A percentile compares a stretch with the other conserved stretches of the same genome.
Conservation (phyloP, 2,888 invertebrate genomes). For the Stenchaetothrips biformis region DNA sequence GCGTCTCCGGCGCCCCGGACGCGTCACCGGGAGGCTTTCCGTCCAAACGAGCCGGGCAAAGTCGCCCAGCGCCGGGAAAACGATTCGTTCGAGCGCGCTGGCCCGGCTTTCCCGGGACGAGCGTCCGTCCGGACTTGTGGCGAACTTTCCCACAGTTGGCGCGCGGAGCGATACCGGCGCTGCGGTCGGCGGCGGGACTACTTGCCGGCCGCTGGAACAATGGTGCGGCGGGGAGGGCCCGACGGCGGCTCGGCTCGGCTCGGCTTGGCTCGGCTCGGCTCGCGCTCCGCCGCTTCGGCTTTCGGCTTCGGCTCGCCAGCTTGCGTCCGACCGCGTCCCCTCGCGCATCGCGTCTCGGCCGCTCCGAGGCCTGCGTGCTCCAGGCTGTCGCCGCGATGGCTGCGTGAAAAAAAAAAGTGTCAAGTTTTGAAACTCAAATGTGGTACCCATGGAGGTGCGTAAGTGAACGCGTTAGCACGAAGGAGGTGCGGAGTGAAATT, state of each 20-base stretch:
- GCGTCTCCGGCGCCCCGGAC: not conserved
- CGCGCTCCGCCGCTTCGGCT: conserved; percentile 29
- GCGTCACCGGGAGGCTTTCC: not conserved
- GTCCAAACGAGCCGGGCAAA: not conserved
- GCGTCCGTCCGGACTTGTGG: conserved; percentile 14
- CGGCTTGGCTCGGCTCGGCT: not conserved
- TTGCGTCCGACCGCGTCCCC: conserved; percentile 8
- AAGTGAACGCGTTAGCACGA: too few relatives aligned
- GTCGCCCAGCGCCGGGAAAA: not conserved
- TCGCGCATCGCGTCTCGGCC: not conserved
- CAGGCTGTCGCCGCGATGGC: not conserved
- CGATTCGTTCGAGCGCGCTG: not conserved
- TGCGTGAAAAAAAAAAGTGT: not conserved
- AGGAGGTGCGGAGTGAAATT: too few relatives aligned
- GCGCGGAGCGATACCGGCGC: conserved; percentile 44
- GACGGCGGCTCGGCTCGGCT: conserved; percentile 27
- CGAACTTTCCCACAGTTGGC: conserved; percentile 37
- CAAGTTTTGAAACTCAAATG: not conserved
- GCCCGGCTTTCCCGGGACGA: not conserved
- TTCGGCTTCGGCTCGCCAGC: conserved; percentile 18
- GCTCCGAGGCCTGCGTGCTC: not conserved
- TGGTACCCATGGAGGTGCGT: too few relatives aligned
- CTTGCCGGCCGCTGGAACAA: conserved; percentile 48
- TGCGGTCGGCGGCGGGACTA: conserved; percentile 42
- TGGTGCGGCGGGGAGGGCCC: conserved; percentile 39